These are phyloP conservation scores for Apodemus agrarius DNA, from an alignment of 2,797 vertebrate genomes.

Conservation along the genomic window DNA sequence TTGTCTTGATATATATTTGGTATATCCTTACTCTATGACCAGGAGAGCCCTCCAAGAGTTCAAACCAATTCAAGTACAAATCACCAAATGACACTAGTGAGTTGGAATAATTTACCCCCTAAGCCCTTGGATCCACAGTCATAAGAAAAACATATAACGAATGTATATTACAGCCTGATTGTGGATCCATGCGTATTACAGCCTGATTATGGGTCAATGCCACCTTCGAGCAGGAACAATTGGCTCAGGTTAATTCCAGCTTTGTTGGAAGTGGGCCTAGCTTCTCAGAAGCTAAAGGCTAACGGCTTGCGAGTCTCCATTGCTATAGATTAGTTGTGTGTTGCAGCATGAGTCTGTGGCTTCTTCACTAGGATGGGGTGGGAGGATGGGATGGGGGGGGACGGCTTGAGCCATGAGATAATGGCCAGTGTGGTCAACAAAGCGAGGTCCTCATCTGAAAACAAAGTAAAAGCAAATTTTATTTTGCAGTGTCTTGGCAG, in stretches of 20 bases:
- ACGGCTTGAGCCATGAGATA: not conserved
- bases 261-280: not conserved
- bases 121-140: not conserved
- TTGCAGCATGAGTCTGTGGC: not conserved
- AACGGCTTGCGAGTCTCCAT: not conserved
- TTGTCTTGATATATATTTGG: not conserved
- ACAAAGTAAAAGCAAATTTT: not conserved
- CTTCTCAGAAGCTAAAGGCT: not conserved
- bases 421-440: not conserved
- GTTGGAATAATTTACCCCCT: not conserved
- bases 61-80: not conserved
- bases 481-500: not conserved
- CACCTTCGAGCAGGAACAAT: not conserved
- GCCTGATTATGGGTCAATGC: not conserved
- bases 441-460: not conserved
- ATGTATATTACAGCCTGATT: not conserved
- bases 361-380: not conserved
- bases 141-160: conserved; percentile 23
- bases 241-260: not conserved
- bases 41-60: not conserved
- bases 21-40: not conserved
- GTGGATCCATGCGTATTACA: not conserved
- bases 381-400: not conserved
- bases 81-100: not conserved
- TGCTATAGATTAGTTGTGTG: not conserved